These are phyloP conservation scores for Pseudachorutes palmiensis DNA, from an alignment of 1,140 invertebrate genomes.

Conservation along the genomic window DNA sequence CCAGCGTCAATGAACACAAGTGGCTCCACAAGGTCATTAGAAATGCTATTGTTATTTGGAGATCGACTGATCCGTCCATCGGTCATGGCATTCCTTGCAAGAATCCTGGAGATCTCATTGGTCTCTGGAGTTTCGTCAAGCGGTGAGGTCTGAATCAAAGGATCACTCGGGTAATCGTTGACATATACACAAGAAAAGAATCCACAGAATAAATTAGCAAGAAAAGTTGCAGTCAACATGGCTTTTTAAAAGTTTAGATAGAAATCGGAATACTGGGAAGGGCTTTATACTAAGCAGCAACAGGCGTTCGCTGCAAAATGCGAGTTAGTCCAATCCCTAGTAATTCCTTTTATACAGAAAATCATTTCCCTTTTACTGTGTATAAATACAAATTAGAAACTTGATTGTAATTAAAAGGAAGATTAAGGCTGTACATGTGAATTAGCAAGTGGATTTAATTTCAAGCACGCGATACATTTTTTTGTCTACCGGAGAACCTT, in stretches of 20 bases:
- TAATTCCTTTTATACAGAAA: neutral
- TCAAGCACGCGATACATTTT: no score
- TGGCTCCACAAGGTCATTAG: neutral
- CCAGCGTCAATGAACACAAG: conserved; percentile 3
- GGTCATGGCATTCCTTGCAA: neutral
- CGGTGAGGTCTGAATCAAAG: conserved; percentile 57
- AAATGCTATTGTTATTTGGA: neutral
- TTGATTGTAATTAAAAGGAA: neutral
- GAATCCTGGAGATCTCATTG: neutral
- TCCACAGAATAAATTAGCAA: neutral
- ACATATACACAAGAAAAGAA: neutral
- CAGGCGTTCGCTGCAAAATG: no score
- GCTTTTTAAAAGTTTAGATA: neutral
- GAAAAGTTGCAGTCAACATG: neutral
- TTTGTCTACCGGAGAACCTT: no score
- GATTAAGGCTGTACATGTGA: no score
- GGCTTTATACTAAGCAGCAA: no score
- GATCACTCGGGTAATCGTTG: neutral
- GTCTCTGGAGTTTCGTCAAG: conserved; percentile 40
- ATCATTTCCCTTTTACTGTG: neutral
- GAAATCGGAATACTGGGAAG: neutral
- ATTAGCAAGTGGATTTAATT: no score
- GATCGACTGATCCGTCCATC: neutral
- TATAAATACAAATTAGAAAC: no score
- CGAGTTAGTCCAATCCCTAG: neutral